Conservation (phyloP, 2,888 invertebrate genomes). For the Spilarctia lutea region DNA sequence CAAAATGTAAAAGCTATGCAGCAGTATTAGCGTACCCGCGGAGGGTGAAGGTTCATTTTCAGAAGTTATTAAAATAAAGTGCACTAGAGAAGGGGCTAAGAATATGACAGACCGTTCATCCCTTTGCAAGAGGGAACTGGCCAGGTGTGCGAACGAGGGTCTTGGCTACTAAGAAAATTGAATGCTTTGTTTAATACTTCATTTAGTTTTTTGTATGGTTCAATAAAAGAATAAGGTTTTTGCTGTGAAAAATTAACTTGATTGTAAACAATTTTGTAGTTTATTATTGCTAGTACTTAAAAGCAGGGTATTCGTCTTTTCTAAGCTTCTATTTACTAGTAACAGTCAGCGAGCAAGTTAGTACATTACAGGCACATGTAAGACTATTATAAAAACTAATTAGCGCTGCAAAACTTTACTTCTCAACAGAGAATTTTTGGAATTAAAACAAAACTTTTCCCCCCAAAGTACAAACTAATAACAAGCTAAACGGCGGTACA, state of each 20-base stretch:
- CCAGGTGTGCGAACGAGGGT: not conserved
- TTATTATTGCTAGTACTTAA: not conserved
- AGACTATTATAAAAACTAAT: not conserved
- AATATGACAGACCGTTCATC: conserved; percentile 65
- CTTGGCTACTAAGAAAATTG: conserved; percentile 14
- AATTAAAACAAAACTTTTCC: not conserved
- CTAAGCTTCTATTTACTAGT: not conserved
- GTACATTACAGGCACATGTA: not conserved
- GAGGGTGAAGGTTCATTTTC: conserved; percentile 19
- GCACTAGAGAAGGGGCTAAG: conserved; percentile 43
- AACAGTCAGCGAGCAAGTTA: not conserved
- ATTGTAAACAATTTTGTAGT: not conserved
- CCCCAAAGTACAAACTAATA: conserved; percentile 6
- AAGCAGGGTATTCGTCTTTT: not conserved
- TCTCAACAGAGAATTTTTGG: not conserved
- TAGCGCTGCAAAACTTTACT: not conserved
- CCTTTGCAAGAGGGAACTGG: conserved; percentile 20
- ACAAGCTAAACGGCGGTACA: conserved; percentile 17
- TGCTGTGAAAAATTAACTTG: not conserved
- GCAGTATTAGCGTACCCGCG: conserved; percentile 31
- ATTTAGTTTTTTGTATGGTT: conserved; percentile 7
- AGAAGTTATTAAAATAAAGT: conserved; percentile 32
- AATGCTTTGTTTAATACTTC: conserved; percentile 3
- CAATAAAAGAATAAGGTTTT: not conserved
- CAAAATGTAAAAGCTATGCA: conserved; percentile 8